Base-by-base conservation (phyloP, 2,797 vertebrate species). In the Rhynchonycteris naso region DNA sequence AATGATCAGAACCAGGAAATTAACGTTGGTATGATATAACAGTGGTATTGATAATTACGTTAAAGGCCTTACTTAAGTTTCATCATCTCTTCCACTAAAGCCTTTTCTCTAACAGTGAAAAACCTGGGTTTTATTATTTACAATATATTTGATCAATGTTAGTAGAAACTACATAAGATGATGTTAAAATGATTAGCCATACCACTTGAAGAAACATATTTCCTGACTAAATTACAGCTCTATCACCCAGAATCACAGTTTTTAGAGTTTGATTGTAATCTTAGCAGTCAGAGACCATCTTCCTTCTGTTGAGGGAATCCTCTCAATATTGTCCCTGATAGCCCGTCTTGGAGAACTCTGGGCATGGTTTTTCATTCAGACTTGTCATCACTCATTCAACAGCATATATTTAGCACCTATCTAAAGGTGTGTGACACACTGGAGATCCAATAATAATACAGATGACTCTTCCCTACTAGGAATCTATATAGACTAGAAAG, bases 11-110 rank as follows among this genome's bases (percentile, higher is more conserved):
- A 91, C 43, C 75, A 96, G 84, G 81, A 88, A 88, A 82, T 88
- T 72, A 85, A 50, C 68, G 56, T 8, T 82, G 85, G 21, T 86
- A 47, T n/a, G 54, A 82, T 26, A 43, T 6, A 68, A 68, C 66
- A 68, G 35, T 35, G 18, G 33, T 28, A 35, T 93, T 89, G 33
- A 69, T 56, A 71, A 82, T 76, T 90, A 68, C 52, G 91, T 85
- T 91, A 81, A 91, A 96, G 35, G 30, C 21, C 35, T 95, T 74
- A 78, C 84, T 96, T 78, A n/a, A 90, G 78, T 95, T 71, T 26
- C 33, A 79, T 85, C 47, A 88, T 19, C 59, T 93, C 71, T 76
- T 85, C 26, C 35, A 72, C 43, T 69, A 59, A 89, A 50, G 43
- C 75, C 21, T 90, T 94, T 93, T 87, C 56, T 76, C 52, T 10